phyloP scores from a whole-genome alignment of 2,113 vertebrate species.

The Hystrix cristata region DNA sequence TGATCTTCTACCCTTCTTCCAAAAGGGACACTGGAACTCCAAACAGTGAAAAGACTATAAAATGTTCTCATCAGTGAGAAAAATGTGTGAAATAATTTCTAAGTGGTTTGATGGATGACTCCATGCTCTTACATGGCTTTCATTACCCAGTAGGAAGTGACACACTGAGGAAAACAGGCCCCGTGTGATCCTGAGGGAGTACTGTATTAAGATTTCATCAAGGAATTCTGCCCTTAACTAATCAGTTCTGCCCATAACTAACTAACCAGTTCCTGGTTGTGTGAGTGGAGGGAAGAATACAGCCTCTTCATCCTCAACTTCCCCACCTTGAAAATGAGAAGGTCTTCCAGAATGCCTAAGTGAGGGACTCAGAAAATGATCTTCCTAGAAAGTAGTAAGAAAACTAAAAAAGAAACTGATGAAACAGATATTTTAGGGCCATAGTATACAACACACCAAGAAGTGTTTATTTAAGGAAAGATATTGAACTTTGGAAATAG shows the following conservation, averaged over 20 bases:
- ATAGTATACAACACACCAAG: not conserved
- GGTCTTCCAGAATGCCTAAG: not conserved
- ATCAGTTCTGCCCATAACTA: not conserved
- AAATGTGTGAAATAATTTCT: not conserved
- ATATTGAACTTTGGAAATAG: not conserved
- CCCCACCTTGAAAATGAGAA: not conserved
- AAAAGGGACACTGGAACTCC: not conserved
- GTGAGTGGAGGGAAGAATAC: not conserved
- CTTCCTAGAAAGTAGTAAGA: not conserved
- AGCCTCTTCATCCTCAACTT: not conserved
- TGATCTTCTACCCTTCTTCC: not conserved
- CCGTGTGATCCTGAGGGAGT: not conserved
- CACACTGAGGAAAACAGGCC: not conserved
- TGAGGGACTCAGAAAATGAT: constrained; percentile 26
- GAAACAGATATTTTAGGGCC: not conserved
- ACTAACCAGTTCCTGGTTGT: not conserved
- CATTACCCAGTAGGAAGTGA: not conserved
- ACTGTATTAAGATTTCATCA: not conserved
- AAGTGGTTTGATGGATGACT: not conserved
- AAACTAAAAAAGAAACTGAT: not conserved
- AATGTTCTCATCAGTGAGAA: constrained; percentile 25
- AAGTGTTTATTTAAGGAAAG: constrained; percentile 9
- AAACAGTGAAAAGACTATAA: not conserved
- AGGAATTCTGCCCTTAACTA: not conserved
- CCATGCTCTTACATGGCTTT: not conserved